phyloP scores from a whole-genome alignment of 2,888 invertebrate species.

The Pachymerium ferrugineum region DNA sequence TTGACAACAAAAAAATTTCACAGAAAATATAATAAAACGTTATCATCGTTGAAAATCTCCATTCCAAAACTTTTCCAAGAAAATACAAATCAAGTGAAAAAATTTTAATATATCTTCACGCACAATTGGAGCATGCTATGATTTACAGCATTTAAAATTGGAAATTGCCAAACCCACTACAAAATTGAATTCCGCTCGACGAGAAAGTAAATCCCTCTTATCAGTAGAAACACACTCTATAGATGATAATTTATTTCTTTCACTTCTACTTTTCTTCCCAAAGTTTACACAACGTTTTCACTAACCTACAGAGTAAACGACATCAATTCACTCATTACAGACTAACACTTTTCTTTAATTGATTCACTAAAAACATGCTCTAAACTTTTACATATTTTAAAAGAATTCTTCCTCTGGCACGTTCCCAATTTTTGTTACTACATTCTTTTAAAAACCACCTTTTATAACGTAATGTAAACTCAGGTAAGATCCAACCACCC shows the following conservation, averaged over 20 bases:
- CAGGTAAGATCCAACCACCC: background rate
- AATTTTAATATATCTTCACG: constrained; percentile 15
- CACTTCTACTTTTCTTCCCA: constrained; percentile 15
- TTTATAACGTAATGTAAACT: background rate
- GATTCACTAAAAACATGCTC: background rate
- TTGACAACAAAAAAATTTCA: too few relatives aligned
- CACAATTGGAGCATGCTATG: constrained; percentile 22
- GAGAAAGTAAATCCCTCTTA: constrained; percentile 22
- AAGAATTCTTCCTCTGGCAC: too few relatives aligned
- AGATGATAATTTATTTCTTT: constrained; percentile 17
- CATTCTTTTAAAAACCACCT: too few relatives aligned
- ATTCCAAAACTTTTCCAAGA: background rate
- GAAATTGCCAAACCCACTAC: constrained; percentile 22
- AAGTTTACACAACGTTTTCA: background rate
- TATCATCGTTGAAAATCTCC: too few relatives aligned
- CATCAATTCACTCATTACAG: background rate
- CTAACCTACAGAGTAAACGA: background rate
- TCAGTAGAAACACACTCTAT: constrained; percentile 27
- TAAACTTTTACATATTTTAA: background rate
- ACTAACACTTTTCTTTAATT: background rate
- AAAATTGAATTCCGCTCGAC: constrained; percentile 23
- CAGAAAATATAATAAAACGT: too few relatives aligned
- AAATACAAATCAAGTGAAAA: background rate
- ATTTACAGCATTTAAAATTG: constrained; percentile 27
- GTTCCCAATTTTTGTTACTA: too few relatives aligned